phyloP scores from a whole-genome alignment of 2,797 vertebrate species.

The Molossus alvarezi region DNA sequence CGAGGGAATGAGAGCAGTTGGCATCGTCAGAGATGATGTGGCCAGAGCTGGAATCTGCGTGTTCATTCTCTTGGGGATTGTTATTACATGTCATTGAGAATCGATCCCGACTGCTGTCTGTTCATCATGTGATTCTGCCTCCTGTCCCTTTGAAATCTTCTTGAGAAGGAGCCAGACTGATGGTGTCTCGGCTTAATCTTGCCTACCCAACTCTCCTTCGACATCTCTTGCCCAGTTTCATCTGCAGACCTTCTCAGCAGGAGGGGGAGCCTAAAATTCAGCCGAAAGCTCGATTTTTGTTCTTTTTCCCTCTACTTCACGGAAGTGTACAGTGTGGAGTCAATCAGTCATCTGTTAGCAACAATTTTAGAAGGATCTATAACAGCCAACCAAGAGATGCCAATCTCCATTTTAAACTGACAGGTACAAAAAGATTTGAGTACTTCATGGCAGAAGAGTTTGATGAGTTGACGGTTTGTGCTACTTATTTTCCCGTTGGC shows the following conservation, averaged over 20 bases:
- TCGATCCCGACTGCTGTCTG: background rate
- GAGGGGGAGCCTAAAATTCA: background rate
- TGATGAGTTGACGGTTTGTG: slow-evolving; percentile 35
- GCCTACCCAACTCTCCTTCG: background rate
- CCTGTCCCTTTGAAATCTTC: too few species aligned
- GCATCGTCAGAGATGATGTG: rapidly evolving
- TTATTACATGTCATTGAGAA: background rate
- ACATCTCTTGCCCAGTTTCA: too few species aligned
- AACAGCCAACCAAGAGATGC: slow-evolving; percentile 85
- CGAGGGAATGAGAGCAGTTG: rapidly evolving
- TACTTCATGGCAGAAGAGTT: slow-evolving; percentile 81
- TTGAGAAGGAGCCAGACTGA: too few species aligned
- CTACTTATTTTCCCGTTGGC: slow-evolving; percentile 66
- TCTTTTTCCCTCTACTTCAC: background rate
- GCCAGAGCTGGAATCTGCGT: too few species aligned
- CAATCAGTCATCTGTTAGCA: slow-evolving; percentile 85
- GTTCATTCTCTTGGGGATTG: too few species aligned
- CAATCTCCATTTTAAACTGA: slow-evolving; percentile 82
- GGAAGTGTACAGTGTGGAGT: background rate
- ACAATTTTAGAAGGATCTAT: slow-evolving; percentile 84
- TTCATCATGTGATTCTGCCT: too few species aligned
- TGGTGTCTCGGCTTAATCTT: background rate
- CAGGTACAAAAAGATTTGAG: slow-evolving; percentile 84
- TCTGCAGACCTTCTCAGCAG: background rate
- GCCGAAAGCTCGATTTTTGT: background rate